phyloP scores from a whole-genome alignment of 2,888 invertebrate species.

The Hylaea fasciaria region DNA sequence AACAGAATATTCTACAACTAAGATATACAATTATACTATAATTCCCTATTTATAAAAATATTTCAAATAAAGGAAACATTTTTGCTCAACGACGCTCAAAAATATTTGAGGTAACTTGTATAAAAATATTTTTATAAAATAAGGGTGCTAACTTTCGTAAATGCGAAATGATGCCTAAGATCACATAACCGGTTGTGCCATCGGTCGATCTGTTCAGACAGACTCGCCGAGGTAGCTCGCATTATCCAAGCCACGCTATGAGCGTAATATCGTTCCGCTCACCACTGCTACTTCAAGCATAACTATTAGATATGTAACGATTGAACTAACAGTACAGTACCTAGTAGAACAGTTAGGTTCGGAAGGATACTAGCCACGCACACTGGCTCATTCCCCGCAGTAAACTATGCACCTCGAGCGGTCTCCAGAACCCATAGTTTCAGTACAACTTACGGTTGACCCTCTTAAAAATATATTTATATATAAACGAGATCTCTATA shows the following conservation, averaged over 20 bases:
- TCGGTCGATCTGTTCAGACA: background rate
- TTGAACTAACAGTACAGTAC: no score
- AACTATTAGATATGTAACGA: no score
- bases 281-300: no score
- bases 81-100: conserved; percentile 26
- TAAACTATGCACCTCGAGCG: no score
- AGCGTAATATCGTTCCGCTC: no score
- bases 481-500: conserved; percentile 45
- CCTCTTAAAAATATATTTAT: conserved; percentile 27
- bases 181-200: background rate
- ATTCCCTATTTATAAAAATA: conserved; percentile 34
- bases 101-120: conserved; percentile 37
- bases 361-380: no score
- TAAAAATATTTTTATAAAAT: conserved; percentile 37
- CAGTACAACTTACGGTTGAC: background rate
- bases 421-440: no score
- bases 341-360: no score
- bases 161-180: conserved; percentile 6
- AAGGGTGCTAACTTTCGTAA: conserved; percentile 7
- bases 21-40: conserved; percentile 34
- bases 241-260: background rate
- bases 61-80: conserved; percentile 23
- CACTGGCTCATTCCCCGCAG: no score
- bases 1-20: conserved; percentile 47
- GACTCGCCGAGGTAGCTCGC: background rate